These are phyloP conservation scores for Parnassius mnemosyne DNA, from an alignment of 2,888 invertebrate species.

Conservation along the genomic window DNA sequence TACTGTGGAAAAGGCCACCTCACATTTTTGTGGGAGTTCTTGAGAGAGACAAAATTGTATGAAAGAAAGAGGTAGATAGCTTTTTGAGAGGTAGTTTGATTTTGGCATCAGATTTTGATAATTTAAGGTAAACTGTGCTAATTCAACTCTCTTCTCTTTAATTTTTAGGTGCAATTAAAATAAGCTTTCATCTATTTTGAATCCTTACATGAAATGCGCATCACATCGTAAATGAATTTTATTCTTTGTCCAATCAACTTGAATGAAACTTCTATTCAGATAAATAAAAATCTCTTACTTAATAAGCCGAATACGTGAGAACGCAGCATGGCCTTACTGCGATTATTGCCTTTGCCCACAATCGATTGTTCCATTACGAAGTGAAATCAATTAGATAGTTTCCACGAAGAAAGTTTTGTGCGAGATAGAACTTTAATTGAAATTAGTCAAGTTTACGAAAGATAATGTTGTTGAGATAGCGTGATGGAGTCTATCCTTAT, in stretches of 20 bases:
- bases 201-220: no score
- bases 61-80: no score
- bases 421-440: constrained; percentile 4
- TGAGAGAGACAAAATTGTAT: no score
- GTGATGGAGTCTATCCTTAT: neutral
- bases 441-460: constrained; percentile 5
- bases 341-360: neutral
- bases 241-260: constrained; percentile 9
- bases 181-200: no score
- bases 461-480: constrained; percentile 4
- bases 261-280: constrained; percentile 1
- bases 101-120: no score
- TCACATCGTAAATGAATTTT: neutral
- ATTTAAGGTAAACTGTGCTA: no score
- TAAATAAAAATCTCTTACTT: neutral
- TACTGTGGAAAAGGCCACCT: no score
- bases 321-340: neutral
- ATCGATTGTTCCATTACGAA: constrained; percentile 10
- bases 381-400: constrained; percentile 16
- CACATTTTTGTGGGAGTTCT: no score
- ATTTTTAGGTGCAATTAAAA: no score
- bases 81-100: no score
- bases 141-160: no score
- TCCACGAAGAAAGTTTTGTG: constrained; percentile 17
- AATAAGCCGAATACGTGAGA: constrained; percentile 12